phyloP scores from a whole-genome alignment of 2,888 invertebrate species.

The Vesta saturnalis region DNA sequence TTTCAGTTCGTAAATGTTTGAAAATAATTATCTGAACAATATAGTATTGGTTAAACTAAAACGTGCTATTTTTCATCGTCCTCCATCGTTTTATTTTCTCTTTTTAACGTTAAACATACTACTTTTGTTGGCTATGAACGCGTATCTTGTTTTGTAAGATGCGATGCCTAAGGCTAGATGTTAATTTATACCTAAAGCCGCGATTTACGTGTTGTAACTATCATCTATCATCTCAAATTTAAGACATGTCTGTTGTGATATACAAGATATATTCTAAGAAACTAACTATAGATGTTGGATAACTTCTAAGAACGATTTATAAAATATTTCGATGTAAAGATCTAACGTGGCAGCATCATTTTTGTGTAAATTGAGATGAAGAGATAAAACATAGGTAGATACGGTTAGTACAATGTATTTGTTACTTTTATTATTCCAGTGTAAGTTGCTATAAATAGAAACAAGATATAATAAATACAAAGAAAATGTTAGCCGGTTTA shows the following conservation, averaged over 20 bases:
- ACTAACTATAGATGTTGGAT: not conserved
- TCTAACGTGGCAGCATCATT: not conserved
- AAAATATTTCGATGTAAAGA: not conserved
- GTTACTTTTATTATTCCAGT: constrained; percentile 41
- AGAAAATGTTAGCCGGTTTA: constrained; percentile 46
- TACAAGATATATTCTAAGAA: constrained; percentile 3
- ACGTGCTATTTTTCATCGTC: constrained; percentile 13
- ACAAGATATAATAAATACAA: constrained; percentile 26
- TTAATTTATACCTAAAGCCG: constrained; percentile 30
- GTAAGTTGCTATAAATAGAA: constrained; percentile 40
- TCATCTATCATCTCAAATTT: constrained; percentile 25
- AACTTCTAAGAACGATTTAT: constrained; percentile 14
- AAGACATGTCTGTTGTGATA: constrained; percentile 10
- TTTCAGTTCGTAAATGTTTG: not conserved
- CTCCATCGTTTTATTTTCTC: constrained; percentile 8
- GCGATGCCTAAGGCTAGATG: constrained; percentile 24
- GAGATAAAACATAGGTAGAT: constrained; percentile 15
- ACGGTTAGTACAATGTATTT: constrained; percentile 9
- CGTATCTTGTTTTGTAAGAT: constrained; percentile 29
- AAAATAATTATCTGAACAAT: constrained; percentile 5
- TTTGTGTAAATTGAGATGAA: not conserved
- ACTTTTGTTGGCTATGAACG: constrained; percentile 26
- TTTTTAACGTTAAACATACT: constrained; percentile 15
- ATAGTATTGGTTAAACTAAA: not conserved
- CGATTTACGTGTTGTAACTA: constrained; percentile 23